Conservation (phyloP, 2,113 vertebrate species). For the Morone saxatilis region DNA sequence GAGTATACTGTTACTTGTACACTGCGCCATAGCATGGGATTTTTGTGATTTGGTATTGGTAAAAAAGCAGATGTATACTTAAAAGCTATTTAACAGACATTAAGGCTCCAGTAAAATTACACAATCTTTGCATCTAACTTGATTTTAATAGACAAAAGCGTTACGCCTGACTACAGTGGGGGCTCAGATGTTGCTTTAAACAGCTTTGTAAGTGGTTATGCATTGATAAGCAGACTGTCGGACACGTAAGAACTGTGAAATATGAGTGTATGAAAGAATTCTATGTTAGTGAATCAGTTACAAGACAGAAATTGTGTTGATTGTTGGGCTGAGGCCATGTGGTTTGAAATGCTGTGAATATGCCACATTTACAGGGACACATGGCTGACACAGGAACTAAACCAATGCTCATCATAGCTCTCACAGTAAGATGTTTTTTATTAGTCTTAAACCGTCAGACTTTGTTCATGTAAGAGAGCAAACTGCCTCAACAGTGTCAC, state of each 20-base stretch:
- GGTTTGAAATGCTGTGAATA: constrained; percentile 47
- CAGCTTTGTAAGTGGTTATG: neutral
- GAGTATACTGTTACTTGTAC: neutral
- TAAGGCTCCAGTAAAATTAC: neutral
- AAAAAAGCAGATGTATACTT: neutral
- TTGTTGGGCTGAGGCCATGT: constrained; percentile 25
- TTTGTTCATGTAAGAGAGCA: neutral
- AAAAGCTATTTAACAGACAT: neutral
- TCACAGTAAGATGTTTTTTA: constrained; percentile 63
- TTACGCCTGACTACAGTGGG: neutral
- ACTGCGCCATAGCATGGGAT: neutral
- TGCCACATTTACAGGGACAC: constrained; percentile 47
- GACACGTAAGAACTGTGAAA: constrained; percentile 9
- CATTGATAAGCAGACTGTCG: neutral
- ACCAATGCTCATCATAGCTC: constrained; percentile 32
- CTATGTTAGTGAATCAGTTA: constrained; percentile 65
- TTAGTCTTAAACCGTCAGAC: neutral
- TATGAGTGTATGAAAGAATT: constrained; percentile 39
- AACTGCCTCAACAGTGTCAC: neutral
- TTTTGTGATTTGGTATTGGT: neutral
- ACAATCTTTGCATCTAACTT: neutral
- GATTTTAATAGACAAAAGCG: neutral
- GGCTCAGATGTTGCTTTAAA: neutral
- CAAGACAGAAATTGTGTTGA: constrained; percentile 36
- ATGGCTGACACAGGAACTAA: constrained; percentile 52